Evolutionary conservation across 2,113 vertebrate species (phyloP).

Genomic region (Saguinus midas): DNA sequence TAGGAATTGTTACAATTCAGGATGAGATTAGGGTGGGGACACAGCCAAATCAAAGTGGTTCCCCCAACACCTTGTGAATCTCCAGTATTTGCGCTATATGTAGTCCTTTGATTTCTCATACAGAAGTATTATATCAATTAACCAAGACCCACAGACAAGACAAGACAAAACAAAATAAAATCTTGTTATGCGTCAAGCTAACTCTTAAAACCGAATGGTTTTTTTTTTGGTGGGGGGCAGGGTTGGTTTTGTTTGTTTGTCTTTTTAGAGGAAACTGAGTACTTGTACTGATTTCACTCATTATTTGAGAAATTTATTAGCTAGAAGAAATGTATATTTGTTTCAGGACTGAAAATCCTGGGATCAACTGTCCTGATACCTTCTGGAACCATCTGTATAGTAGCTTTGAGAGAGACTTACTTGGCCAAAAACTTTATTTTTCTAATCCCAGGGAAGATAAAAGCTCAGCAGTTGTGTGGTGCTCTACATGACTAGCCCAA

Average conservation of each 20-base stretch:
- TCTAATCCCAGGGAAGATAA: conserved; percentile 64
- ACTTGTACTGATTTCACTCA: background rate
- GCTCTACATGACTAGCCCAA: conserved; percentile 34
- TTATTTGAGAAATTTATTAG: background rate
- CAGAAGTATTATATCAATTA: background rate
- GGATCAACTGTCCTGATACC: background rate
- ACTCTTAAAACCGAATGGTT: background rate
- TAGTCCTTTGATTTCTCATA: background rate
- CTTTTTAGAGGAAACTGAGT: background rate
- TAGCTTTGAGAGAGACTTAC: conserved; percentile 37
- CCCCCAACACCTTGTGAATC: background rate
- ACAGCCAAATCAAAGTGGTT: background rate
- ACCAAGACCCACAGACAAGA: background rate
- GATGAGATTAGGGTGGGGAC: too few species aligned
- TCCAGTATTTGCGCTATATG: background rate
- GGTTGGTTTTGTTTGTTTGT: too few species aligned
- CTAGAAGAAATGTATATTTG: conserved; percentile 15
- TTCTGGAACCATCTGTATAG: conserved; percentile 41
- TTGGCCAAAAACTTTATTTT: conserved; percentile 60
- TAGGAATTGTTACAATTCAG: too few species aligned
- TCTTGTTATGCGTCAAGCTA: background rate
- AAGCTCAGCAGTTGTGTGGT: conserved; percentile 63
- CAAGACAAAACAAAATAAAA: background rate
- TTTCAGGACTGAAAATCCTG: background rate
- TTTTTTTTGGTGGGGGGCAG: background rate